A percentile compares a stretch with the other conserved stretches of the same genome.
Evolutionary conservation across 2,113 vertebrate genomes (phyloP).

Genomic region (Aix galericulata): DNA sequence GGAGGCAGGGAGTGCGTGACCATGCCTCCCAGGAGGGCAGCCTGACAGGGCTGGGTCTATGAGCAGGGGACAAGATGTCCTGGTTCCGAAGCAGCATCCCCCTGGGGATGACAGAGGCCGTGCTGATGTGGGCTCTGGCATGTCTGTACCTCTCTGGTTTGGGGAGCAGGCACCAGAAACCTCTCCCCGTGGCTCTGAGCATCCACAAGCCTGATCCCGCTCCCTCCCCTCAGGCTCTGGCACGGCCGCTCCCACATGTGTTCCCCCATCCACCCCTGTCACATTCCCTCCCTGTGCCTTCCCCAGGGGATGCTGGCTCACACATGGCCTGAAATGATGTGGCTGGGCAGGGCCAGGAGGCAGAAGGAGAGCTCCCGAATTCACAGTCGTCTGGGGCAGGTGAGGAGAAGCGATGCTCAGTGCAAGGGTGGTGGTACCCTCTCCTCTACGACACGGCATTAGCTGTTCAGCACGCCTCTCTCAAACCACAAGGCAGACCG

Average conservation of each 20-base stretch:
- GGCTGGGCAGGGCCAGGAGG: neutral
- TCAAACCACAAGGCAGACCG: neutral
- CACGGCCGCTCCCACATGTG: neutral
- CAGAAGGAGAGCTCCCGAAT: neutral
- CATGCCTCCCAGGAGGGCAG: neutral
- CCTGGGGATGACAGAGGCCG: neutral
- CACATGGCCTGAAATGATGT: neutral
- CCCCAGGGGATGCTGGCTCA: neutral
- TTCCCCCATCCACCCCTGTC: neutral
- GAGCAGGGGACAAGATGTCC: neutral
- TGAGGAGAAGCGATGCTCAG: neutral
- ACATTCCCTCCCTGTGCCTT: neutral
- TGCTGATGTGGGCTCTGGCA: neutral
- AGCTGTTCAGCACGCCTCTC: neutral
- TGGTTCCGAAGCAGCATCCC: neutral
- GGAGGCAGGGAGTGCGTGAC: neutral
- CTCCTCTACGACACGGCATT: neutral
- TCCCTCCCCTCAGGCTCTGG: neutral
- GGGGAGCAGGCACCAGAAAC: neutral
- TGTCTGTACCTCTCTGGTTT: neutral
- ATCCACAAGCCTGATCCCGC: neutral
- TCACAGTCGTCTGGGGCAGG: neutral
- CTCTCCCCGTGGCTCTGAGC: neutral
- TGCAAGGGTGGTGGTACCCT: neutral
- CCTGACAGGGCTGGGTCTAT: accelerated